These are phyloP conservation scores for Hipparchia semele DNA, from an alignment of 2,888 invertebrate genomes.

Conservation along the genomic window DNA sequence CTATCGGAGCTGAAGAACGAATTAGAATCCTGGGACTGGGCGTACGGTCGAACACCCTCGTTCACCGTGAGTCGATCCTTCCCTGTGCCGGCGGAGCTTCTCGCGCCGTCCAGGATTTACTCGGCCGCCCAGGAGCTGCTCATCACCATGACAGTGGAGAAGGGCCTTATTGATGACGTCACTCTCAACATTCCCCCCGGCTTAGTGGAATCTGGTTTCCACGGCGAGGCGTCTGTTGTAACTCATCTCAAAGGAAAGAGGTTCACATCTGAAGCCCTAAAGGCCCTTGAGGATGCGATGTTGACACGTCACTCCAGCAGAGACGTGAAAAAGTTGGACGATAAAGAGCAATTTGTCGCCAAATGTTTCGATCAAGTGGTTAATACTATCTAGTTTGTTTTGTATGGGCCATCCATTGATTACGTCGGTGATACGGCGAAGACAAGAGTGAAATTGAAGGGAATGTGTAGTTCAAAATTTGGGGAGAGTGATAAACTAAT, in stretches of 20 bases:
- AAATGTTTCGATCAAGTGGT: conserved; percentile 85
- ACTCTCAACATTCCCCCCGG: conserved; percentile 85
- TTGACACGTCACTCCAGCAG: conserved; percentile 62
- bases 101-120: conserved; percentile 67
- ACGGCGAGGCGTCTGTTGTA: conserved; percentile 85
- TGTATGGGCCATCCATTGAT: conserved; percentile 7
- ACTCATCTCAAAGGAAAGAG: conserved; percentile 86
- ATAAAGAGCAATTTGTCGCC: conserved; percentile 84
- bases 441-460: too few species aligned
- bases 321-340: conserved; percentile 70
- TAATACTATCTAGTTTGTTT: conserved; percentile 70
- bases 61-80: conserved; percentile 88
- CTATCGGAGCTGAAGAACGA: conserved; percentile 87
- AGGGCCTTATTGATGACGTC: conserved; percentile 86
- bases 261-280: conserved; percentile 85
- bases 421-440: not conserved
- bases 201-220: conserved; percentile 82
- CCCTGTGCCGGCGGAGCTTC: conserved; percentile 81
- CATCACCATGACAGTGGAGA: conserved; percentile 85
- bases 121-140: conserved; percentile 78
- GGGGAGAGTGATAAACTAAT: too few species aligned
- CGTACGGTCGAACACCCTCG: conserved; percentile 92
- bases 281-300: conserved; percentile 82
- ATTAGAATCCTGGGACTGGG: conserved; percentile 93
- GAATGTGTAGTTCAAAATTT: too few species aligned